Conservation (phyloP, 2,113 vertebrate genomes). For the Amblyopsis rosae region DNA sequence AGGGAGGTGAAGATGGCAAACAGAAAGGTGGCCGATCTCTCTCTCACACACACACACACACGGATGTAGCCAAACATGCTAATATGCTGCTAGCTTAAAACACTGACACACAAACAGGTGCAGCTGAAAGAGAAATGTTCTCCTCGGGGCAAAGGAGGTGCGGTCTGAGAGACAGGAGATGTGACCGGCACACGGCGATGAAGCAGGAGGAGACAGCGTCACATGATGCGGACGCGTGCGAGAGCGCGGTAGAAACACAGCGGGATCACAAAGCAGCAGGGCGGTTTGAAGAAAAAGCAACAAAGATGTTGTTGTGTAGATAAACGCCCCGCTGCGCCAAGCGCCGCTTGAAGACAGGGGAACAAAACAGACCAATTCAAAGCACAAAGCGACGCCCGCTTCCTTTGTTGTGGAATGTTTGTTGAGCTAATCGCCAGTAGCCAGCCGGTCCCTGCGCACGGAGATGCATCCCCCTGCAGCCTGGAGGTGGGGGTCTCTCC, state of each 20-base stretch:
- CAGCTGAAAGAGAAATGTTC: background rate
- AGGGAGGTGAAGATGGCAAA: background rate
- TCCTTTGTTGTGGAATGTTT: background rate
- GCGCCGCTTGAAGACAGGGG: background rate
- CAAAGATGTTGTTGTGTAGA: background rate
- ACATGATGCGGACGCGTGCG: too few relatives aligned
- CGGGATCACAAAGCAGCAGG: background rate
- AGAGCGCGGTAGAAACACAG: too few relatives aligned
- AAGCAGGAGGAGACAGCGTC: background rate
- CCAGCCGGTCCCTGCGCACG: background rate
- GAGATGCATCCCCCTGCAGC: background rate
- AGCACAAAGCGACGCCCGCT: background rate
- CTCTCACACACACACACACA: background rate
- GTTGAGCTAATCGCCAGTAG: slow-evolving; percentile 3
- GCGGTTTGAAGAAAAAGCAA: background rate
- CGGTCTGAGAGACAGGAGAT: background rate
- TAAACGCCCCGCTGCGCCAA: background rate
- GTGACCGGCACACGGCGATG: too few relatives aligned
- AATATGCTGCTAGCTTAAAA: background rate
- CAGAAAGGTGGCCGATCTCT: background rate
- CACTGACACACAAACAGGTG: background rate
- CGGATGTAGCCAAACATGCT: background rate
- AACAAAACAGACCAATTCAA: slow-evolving; percentile 5
- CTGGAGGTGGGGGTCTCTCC: background rate
- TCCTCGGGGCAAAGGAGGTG: too few relatives aligned